These are phyloP conservation scores for Oscheius myriophilus DNA, from an alignment of 2,888 invertebrate genomes.

Conservation along the genomic window DNA sequence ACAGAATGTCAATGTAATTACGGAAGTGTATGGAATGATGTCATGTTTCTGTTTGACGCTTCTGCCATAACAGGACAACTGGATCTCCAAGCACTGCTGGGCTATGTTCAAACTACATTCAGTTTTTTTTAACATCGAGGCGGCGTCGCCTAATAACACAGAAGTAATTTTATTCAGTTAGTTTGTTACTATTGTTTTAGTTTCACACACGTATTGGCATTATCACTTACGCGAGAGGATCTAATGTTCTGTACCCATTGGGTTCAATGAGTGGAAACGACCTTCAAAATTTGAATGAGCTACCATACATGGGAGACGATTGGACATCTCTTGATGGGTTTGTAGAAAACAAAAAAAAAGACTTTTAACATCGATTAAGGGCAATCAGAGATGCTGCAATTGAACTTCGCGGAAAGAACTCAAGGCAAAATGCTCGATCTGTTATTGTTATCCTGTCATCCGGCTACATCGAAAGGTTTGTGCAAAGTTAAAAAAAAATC, in stretches of 20 bases:
- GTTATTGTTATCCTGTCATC: constrained; percentile 22
- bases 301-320: constrained; percentile 7
- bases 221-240: constrained; percentile 1
- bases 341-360: neutral
- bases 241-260: neutral
- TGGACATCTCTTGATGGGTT: constrained; percentile 18
- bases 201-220: constrained; percentile 27
- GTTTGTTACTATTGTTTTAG: neutral
- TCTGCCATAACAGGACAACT: neutral
- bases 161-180: neutral
- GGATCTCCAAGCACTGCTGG: constrained; percentile 21
- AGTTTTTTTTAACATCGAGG: constrained; percentile 21
- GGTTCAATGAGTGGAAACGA: constrained; percentile 9
- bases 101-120: constrained; percentile 23
- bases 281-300: neutral
- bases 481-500: neutral
- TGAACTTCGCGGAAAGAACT: neutral
- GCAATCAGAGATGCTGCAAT: constrained; percentile 9
- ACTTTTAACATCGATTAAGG: neutral
- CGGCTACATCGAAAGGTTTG: neutral
- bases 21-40: constrained; percentile 20
- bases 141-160: neutral
- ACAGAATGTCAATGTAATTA: constrained; percentile 22
- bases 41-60: constrained; percentile 25
- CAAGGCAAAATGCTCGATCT: constrained; percentile 19